phyloP scores from a whole-genome alignment of 2,888 invertebrate species.

The Beris morrisii region DNA sequence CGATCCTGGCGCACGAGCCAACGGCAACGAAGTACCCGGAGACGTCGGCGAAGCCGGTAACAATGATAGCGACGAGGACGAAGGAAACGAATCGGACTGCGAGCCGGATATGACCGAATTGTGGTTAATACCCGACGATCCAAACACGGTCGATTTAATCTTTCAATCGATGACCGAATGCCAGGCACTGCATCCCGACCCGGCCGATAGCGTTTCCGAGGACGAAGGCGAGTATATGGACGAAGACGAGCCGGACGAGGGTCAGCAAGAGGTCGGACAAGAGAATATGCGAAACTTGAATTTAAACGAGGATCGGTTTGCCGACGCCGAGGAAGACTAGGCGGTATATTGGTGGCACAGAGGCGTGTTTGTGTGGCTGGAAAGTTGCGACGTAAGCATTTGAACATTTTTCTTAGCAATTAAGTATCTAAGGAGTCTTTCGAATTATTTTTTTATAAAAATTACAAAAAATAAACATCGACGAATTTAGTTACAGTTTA shows the following conservation, averaged over 20 bases:
- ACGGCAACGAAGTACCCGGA: conserved; percentile 39
- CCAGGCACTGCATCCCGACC: conserved; percentile 80
- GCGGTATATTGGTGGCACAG: not conserved
- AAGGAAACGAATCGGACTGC: conserved; percentile 47
- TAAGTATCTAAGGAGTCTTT: too few relatives aligned
- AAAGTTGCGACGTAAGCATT: too few relatives aligned
- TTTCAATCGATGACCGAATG: conserved; percentile 76
- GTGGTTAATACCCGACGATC: conserved; percentile 70
- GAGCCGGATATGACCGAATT: conserved; percentile 68
- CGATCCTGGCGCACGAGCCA: conserved; percentile 41
- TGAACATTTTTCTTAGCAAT: too few relatives aligned
- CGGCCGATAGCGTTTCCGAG: conserved; percentile 60
- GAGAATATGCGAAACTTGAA: conserved; percentile 52
- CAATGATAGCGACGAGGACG: conserved; percentile 48
- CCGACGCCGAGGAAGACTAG: conserved; percentile 51
- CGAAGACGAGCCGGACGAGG: conserved; percentile 42
- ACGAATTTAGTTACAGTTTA: too few relatives aligned
- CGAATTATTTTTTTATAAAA: too few relatives aligned
- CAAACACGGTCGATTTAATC: conserved; percentile 65
- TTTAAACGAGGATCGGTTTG: conserved; percentile 51
- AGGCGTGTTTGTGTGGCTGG: too few relatives aligned
- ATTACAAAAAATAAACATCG: too few relatives aligned
- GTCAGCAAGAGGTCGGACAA: conserved; percentile 43
- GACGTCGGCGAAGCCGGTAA: conserved; percentile 38
- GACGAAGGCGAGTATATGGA: conserved; percentile 53